Conservation (phyloP, 2,888 invertebrate species). For the Oxystoma pomonae region DNA sequence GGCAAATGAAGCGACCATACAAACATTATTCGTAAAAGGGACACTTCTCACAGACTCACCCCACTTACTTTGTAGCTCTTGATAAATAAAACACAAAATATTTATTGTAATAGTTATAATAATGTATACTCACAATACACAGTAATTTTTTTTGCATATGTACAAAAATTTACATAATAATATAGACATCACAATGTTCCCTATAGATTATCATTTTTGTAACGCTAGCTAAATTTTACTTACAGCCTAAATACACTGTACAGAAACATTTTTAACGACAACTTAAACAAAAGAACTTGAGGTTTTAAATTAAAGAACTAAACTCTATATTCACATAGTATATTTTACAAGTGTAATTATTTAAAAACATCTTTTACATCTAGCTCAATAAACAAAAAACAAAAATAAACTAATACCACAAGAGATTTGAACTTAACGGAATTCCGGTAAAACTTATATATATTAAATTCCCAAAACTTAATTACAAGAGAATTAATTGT, state of each 20-base stretch:
- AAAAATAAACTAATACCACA: too few species aligned
- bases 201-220: conserved; percentile 46
- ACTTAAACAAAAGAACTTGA: conserved; percentile 34
- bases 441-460: too few species aligned
- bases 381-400: too few species aligned
- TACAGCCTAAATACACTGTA: conserved; percentile 50
- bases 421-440: too few species aligned
- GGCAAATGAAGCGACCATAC: too few species aligned
- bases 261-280: conserved; percentile 45
- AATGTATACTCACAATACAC: conserved; percentile 52
- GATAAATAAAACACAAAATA: conserved; percentile 11
- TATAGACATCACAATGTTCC: conserved; percentile 53
- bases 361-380: too few species aligned
- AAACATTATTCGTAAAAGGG: too few species aligned
- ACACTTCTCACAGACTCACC: too few species aligned
- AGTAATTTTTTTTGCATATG: conserved; percentile 49
- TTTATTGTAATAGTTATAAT: conserved; percentile 50
- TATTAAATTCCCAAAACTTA: too few species aligned
- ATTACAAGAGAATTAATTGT: too few species aligned
- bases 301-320: conserved; percentile 41
- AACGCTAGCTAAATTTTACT: conserved; percentile 47
- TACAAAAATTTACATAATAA: conserved; percentile 52
- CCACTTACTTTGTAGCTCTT: too few species aligned
- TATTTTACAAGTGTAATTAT: conserved; percentile 49
- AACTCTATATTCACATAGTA: conserved; percentile 45